phyloP scores from a whole-genome alignment of 2,113 vertebrate species.

The Athene noctua region DNA sequence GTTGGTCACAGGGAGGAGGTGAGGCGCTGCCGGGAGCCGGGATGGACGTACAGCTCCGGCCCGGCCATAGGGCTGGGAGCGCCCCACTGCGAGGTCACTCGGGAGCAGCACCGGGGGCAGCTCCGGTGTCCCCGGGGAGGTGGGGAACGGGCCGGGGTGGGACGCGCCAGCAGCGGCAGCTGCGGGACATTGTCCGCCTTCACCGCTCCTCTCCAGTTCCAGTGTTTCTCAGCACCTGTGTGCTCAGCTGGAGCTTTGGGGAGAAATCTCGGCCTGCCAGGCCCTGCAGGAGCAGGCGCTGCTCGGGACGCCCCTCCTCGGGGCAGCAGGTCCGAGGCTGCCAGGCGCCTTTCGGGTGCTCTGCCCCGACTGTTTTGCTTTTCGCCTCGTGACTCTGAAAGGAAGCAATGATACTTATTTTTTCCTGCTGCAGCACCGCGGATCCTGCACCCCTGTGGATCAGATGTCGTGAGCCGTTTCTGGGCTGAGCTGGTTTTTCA shows the following conservation, averaged over 20 bases:
- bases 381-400: not conserved
- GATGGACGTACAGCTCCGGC: rapidly evolving
- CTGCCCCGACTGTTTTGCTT: not conserved
- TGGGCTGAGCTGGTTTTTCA: slow-evolving; percentile 23
- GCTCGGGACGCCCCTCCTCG: rapidly evolving
- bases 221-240: rapidly evolving
- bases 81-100: not conserved
- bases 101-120: not conserved
- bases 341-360: rapidly evolving
- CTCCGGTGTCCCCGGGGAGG: not conserved
- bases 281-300: not conserved
- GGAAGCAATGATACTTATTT: slow-evolving; percentile 14
- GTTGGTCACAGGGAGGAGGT: not conserved
- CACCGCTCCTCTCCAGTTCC: rapidly evolving
- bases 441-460: not conserved
- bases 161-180: rapidly evolving
- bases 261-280: not conserved
- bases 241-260: not conserved
- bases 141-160: not conserved
- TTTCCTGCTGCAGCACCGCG: slow-evolving; percentile 25
- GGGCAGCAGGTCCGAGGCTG: not conserved
- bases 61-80: not conserved
- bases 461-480: slow-evolving; percentile 38
- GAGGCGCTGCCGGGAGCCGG: not conserved
- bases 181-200: not conserved